Conservation (phyloP, 2,797 vertebrate genomes). For the Tenualosa ilisha region DNA sequence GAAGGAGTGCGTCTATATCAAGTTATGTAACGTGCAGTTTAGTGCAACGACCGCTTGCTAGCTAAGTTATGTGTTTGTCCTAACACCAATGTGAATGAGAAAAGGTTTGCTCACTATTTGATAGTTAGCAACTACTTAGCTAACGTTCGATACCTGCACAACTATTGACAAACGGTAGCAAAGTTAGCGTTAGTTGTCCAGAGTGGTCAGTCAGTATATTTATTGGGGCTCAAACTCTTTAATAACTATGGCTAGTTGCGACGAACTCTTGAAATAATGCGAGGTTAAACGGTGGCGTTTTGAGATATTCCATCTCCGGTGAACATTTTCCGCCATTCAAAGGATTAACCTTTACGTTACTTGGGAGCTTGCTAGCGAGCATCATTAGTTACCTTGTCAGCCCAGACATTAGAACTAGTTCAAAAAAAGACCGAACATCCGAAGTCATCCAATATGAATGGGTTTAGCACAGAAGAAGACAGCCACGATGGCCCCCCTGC, state of each 20-base stretch:
- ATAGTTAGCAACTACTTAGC: constrained; percentile 39
- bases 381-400: background rate
- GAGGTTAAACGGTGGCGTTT: background rate
- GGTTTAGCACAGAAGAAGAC: constrained; percentile 96
- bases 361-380: constrained; percentile 45
- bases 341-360: constrained; percentile 5
- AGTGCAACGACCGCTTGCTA: background rate
- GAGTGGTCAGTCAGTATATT: background rate
- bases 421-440: background rate
- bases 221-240: background rate
- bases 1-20: background rate
- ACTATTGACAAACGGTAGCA: constrained; percentile 16
- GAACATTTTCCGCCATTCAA: constrained; percentile 15
- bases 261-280: constrained; percentile 3
- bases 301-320: background rate
- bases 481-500: constrained; percentile 88
- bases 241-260: background rate
- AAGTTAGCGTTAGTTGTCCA: background rate
- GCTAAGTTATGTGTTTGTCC: background rate
- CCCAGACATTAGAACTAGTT: background rate
- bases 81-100: background rate
- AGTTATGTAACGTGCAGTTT: background rate
- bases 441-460: constrained; percentile 81
- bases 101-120: background rate
- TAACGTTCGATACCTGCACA: background rate